Evolutionary conservation across 53 echinoderm and acorn worm genomes (phyloP), one percentile per base, ranked within the genome.

Genomic region (Pentamera pediparva): DNA sequence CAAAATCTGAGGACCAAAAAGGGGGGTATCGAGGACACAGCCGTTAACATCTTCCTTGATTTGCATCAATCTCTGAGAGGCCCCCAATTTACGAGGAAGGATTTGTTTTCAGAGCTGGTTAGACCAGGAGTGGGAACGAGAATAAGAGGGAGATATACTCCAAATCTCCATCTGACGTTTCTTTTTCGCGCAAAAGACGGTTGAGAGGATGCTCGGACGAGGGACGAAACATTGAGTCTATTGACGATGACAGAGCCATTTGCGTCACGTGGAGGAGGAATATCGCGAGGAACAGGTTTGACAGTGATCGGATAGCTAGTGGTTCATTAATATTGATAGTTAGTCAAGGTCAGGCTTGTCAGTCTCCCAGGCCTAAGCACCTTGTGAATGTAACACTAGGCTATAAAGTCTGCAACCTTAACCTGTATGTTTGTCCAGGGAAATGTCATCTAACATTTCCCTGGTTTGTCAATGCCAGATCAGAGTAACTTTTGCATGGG

Each of bases 201-300:
- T 67, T 37, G 67, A 67, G 13, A 22, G 39, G 57, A 67, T 67
- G 67, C 30, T 67, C 67, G 67, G 40, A 67, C 30, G 67, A n/a
- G n/a, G 67, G 67, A 45, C 67, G 29, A 67, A 45, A n/a, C n/a
- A n/a, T n/a, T n/a, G n/a, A n/a, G n/a, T n/a, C n/a, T n/a, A n/a
- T n/a, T n/a, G 67, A 67, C 45, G 37, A 67, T 67, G 67, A 45
- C 67, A 40, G 67, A 67, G 26, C 30, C 67, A 39, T 67, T 67
- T n/a, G n/a, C n/a, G n/a, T n/a, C n/a, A n/a, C n/a, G n/a, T 67
- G 67, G 67, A 67, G 45, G 67, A 67, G 67, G 67, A 67, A 31
- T 67, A 37, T 43, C 67, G 37, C 13, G 40, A 30, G 67, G 67
- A 67, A 43, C 67, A 67, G 67, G 67, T 67, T 67, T 67, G 67